phyloP scores from a whole-genome alignment of 1,140 invertebrate species.

The Brachionus paranguensis region DNA sequence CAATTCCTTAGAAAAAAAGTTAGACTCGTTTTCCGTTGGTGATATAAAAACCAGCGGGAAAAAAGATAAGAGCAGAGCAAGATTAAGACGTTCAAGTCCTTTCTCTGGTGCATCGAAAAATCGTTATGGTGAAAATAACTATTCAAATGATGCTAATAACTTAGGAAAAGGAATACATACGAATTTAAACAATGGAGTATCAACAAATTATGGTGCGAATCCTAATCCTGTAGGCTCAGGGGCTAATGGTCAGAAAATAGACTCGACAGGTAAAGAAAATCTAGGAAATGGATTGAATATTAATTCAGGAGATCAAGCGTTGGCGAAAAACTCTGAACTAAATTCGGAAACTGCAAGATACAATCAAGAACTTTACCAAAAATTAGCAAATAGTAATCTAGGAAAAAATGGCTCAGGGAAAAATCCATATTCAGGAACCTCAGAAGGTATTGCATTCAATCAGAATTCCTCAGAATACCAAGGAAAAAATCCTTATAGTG shows the following conservation, averaged over 20 bases:
- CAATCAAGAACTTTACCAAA: not conserved
- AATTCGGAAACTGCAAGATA: not conserved
- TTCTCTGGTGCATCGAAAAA: not conserved
- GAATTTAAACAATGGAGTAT: not conserved
- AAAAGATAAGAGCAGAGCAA: not conserved
- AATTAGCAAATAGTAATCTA: not conserved
- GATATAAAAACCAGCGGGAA: not conserved
- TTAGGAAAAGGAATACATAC: not conserved
- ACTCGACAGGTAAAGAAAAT: not conserved
- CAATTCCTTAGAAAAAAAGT: not conserved
- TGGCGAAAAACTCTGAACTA: not conserved
- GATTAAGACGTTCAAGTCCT: not conserved
- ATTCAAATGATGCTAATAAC: not conserved
- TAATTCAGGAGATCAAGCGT: not conserved
- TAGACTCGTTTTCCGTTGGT: not conserved
- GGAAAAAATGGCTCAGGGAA: not conserved
- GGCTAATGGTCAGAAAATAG: not conserved
- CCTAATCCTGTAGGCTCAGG: not conserved
- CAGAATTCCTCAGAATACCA: too few species aligned
- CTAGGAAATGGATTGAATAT: not conserved
- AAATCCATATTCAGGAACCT: not conserved
- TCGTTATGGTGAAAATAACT: not conserved
- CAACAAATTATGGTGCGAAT: not conserved
- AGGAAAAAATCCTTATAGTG: not conserved
- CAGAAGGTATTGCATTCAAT: too few species aligned